Percentiles rank a stretch among this genome's conserved stretches.
Evolutionary conservation across 2,113 vertebrate species (phyloP).

Genomic region (Brienomyrus longianalis): DNA sequence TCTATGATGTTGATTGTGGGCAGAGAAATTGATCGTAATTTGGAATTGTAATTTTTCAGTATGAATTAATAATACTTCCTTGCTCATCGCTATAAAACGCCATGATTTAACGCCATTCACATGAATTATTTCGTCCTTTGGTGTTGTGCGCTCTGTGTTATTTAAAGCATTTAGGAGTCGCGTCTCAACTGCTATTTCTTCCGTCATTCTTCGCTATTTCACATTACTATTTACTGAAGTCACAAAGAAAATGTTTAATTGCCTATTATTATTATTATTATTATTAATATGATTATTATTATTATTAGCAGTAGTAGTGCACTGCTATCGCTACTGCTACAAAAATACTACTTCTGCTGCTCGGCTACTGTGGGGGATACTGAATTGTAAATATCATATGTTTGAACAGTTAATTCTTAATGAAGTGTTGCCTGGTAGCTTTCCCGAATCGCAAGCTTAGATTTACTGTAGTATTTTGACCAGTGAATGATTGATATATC

Average conservation of each 20-base stretch:
- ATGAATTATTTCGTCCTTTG: slow-evolving; percentile 3
- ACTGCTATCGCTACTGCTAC: background rate
- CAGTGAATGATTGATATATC: background rate
- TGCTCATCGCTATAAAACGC: background rate
- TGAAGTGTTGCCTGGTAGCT: background rate
- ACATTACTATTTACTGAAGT: background rate
- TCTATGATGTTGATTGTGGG: background rate
- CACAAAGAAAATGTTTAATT: background rate
- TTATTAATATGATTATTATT: background rate
- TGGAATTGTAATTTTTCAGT: background rate
- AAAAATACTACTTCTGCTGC: background rate
- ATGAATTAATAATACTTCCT: background rate
- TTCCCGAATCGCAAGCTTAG: background rate
- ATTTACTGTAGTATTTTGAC: background rate
- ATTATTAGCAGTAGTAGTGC: background rate
- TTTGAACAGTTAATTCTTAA: background rate
- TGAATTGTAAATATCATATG: background rate
- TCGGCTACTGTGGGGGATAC: background rate
- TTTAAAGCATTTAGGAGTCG: slow-evolving; percentile 42
- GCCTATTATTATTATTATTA: background rate
- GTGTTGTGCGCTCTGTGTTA: slow-evolving; percentile 39
- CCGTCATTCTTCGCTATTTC: slow-evolving; percentile 38
- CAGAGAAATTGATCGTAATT: background rate
- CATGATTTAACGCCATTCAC: background rate
- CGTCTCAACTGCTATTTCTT: slow-evolving; percentile 29